Evolutionary conservation across 2,888 invertebrate species (phyloP).

Genomic region (Muschampia plurimacula): DNA sequence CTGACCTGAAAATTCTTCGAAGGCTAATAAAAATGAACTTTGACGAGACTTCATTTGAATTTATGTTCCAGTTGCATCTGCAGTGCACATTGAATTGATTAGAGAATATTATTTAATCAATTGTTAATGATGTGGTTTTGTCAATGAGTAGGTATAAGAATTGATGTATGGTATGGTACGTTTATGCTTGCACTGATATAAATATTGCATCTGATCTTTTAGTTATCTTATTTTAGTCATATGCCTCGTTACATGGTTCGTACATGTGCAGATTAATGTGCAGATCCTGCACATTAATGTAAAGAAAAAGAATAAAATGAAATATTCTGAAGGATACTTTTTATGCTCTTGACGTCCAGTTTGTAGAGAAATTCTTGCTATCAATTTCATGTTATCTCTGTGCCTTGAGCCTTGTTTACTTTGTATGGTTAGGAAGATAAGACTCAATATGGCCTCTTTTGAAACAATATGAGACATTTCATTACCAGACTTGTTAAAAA

Average conservation of each 20-base stretch:
- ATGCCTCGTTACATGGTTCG: neutral
- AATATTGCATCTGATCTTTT: too few relatives aligned
- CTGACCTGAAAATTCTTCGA: slow-evolving; percentile 78
- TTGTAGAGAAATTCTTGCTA: slow-evolving; percentile 63
- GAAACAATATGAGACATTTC: slow-evolving; percentile 32
- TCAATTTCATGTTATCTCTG: slow-evolving; percentile 62
- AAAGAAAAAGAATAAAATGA: too few relatives aligned
- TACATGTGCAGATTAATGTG: neutral
- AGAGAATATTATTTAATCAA: too few relatives aligned
- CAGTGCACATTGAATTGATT: neutral
- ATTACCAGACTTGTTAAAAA: slow-evolving; percentile 48
- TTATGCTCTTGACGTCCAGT: slow-evolving; percentile 40
- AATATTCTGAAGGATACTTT: neutral
- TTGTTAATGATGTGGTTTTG: too few relatives aligned
- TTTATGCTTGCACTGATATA: too few relatives aligned
- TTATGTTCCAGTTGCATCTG: slow-evolving; percentile 6
- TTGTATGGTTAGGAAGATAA: slow-evolving; percentile 45
- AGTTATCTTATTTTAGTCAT: neutral
- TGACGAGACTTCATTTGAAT: slow-evolving; percentile 5
- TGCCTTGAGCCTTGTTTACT: slow-evolving; percentile 46
- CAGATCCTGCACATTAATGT: neutral
- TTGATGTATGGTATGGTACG: too few relatives aligned
- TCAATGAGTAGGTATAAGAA: too few relatives aligned
- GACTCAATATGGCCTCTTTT: slow-evolving; percentile 33
- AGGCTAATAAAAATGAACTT: slow-evolving; percentile 51